Base-by-base conservation (phyloP, 2,797 vertebrate species). In the Acanthurus tractus region DNA sequence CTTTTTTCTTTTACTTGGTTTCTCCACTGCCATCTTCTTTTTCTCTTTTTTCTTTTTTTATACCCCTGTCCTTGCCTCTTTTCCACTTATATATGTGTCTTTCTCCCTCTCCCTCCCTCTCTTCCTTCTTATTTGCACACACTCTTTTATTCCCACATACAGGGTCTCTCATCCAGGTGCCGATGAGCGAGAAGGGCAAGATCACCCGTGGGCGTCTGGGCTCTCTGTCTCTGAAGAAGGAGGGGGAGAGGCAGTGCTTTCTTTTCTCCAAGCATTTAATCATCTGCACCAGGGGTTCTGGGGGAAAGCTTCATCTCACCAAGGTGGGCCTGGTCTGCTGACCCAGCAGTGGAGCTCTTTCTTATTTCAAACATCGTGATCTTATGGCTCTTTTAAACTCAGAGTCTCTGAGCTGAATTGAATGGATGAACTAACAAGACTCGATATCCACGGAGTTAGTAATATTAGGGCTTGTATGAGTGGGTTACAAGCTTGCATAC, bases 191-290 rank as follows among this genome's bases (percentile, higher is more conserved):
- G 88, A 99, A 98, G 82, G 97, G 98, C 56, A 98, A 97, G 94
- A 96, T 98, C 92, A 97, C 97, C 0, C 93, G 97, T 38, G 97
- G 98, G 0, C 95, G 98, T 1, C 94, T 99, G 88, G 98, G 98
- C 42, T 99, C 98, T 2, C 94, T 99, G 62, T 99, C 98, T n/a
- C 93, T 99, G 49, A 92, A 95, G 85, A 99, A 99, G 83, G 98
- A 99, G 83, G 98, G 98, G 0, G 98, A 99, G 89, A 93, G 97
- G 29, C 98, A 99, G 79, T 99, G 97, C 86, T 99, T 99, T 93
- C 96, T 99, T 48, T 99, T 99, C 93, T 98, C 98, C 90, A 99
- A 99, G 83, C 98, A 99, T 84, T 89, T 99, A 42, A 98, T 99
- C 87, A 97, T 99, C 92, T 99, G 98, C 79, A 98, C 97, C 55